Base-by-base conservation (phyloP, 2,888 invertebrate genomes). In the Autographa pulchrina region DNA sequence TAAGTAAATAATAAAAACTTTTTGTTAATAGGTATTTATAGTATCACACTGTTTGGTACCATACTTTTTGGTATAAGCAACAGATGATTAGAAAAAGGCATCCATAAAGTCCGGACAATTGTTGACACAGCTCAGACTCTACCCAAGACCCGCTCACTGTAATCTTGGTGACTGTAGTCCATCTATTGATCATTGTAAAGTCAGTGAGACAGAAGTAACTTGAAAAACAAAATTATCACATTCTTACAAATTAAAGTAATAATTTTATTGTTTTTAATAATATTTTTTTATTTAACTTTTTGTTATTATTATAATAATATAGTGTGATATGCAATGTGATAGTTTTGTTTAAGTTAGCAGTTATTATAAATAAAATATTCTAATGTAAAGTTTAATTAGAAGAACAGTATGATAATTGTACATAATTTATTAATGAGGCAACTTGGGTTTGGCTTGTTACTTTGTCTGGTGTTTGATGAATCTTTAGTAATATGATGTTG, bases 401-500 rank as follows among this genome's bases (percentile, higher is more conserved):
- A 80, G 78, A 73, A 41, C n/a, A 16, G 11, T 35, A 0, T 13
- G 35, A 8, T 25, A 74, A 85, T 89, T 88, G 86, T 70, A 90
- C 83, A 90, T 73, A 69, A 64, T 43, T 43, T 62, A 70, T 75
- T 31, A 89, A 88, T 75, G 90, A 73, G 92, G 92, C 91, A 90
- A 91, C 90, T 91, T 90, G 88, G 92, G 92, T 91, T 83, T 70
- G 80, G 90, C 90, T 89, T 84, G 85, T 88, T 84, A 85, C 87
- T 84, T 85, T 85, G 85, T 77, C 77, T 83, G 88, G 88, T 85
- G 87, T 89, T 88, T 93, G 93, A 92, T 89, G 93, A 91, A 83
- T 89, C 93, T 92, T 93, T 93, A 92, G 93, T 92, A 92, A 92
- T 92, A 93, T 93, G 93, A 93, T 92, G 90, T 89, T 92, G 92